Base-by-base conservation (phyloP, 2,888 invertebrate genomes). In the Timandra comae region DNA sequence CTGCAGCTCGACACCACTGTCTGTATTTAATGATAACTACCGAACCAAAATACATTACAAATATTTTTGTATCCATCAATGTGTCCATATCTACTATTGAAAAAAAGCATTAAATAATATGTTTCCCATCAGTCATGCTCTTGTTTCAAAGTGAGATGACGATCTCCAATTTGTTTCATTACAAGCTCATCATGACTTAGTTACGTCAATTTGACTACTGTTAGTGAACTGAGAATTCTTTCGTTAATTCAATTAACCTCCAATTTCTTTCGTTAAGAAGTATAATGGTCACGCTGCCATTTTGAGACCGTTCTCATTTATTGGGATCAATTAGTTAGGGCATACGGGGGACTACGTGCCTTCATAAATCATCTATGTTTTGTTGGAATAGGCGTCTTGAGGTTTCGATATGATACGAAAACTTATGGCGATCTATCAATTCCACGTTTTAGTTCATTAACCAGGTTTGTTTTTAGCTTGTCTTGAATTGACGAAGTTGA, bases 241-340 rank as follows among this genome's bases (percentile, higher is more conserved):
- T 51, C 55, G 63, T 69, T 80, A 71, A 81, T 75, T 78, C 67
- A 66, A 77, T 81, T 77, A 81, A 77, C 72, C 70, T 72, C 65
- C 66, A 63, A 69, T 69, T 75, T 71, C 66, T 67, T 69, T 64
- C 60, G 64, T 59, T 60, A 60, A 58, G 62, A 58, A 64, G 59
- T 62, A 58, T 67, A 64, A 69, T 70, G 56, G 59, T 60, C 63
- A 62, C 59, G 52, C 60, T 63, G 60, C 56, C 63, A 62, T 66
- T 66, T 58, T 49, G 56, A 64, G 75, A 72, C 74, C 73, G 67
- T 65, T 65, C 62, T 62, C 59, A 63, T 71, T 74, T 64, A 73
- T 76, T 68, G 70, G 61, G 76, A 69, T 76, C 74, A 81, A 79
- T 80, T 79, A 71, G 60, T 34, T 31, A 40, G 46, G 43, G 35